A percentile compares a stretch with the other conserved stretches of the same genome.
Conservation (phyloP, 2,888 invertebrate species). For the Eugnorisma glareosa region DNA sequence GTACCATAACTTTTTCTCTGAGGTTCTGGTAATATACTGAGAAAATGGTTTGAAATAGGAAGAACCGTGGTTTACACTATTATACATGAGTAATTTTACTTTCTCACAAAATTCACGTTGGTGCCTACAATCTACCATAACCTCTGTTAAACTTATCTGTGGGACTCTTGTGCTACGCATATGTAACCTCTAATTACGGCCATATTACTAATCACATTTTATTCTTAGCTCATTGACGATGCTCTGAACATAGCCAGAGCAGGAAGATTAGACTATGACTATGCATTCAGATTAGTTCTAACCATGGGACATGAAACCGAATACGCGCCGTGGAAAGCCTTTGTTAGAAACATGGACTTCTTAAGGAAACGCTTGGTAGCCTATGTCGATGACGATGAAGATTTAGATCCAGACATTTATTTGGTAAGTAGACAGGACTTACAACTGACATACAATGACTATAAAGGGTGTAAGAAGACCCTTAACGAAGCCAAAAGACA, state of each 20-base stretch:
- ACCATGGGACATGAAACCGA: conserved; percentile 93
- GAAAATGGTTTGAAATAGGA: neutral
- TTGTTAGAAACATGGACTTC: conserved; percentile 86
- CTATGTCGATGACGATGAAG: conserved; percentile 74
- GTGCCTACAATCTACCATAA: neutral
- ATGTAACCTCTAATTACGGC: neutral
- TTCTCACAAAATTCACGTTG: neutral
- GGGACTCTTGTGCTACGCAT: neutral
- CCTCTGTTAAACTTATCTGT: neutral
- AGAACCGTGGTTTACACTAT: neutral
- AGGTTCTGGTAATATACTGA: conserved; percentile 9
- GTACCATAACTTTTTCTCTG: conserved; percentile 41
- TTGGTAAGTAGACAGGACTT: conserved; percentile 71
- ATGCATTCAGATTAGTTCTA: conserved; percentile 92
- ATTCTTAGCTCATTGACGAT: conserved; percentile 94
- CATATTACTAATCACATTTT: conserved; percentile 17
- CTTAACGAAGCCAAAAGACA: no score
- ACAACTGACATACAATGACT: neutral
- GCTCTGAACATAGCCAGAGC: conserved; percentile 93
- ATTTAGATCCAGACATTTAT: conserved; percentile 83
- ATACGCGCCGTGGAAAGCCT: conserved; percentile 93
- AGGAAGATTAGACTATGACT: conserved; percentile 91
- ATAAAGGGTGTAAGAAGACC: no score
- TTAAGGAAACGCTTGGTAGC: conserved; percentile 80
- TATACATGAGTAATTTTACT: neutral